These are phyloP conservation scores for Arrhamphus sclerolepis DNA, from an alignment of 2,797 vertebrate species.

Conservation along the genomic window DNA sequence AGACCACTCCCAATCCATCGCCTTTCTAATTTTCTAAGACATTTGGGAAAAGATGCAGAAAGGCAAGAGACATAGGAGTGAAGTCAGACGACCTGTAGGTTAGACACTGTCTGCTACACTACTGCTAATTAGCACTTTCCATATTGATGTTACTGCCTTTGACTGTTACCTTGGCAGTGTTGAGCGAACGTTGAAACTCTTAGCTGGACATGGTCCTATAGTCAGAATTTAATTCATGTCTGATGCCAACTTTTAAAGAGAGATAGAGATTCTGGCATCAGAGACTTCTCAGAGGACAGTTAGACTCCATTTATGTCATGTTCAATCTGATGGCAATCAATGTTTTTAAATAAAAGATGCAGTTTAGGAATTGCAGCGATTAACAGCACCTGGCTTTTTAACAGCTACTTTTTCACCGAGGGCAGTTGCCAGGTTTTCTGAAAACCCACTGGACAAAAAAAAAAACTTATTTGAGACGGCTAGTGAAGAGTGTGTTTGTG, in stretches of 20 bases:
- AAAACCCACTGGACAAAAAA: constrained; percentile 30
- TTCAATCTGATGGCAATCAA: constrained; percentile 36
- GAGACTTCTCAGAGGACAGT: constrained; percentile 27
- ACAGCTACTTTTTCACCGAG: constrained; percentile 35
- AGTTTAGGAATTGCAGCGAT: constrained; percentile 16
- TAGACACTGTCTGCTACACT: constrained; percentile 64
- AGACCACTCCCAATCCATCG: constrained; percentile 31
- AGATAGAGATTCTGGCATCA: constrained; percentile 47
- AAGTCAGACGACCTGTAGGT: constrained; percentile 48
- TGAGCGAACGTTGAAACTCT: constrained; percentile 51
- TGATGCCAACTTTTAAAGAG: constrained; percentile 58
- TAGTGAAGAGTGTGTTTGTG: constrained; percentile 47
- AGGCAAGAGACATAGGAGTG: constrained; percentile 42
- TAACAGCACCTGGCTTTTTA: constrained; percentile 29
- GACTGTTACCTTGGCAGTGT: constrained; percentile 69
- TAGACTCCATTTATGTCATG: constrained; percentile 35
- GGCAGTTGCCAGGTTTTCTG: constrained; percentile 38
- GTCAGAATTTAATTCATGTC: constrained; percentile 46
- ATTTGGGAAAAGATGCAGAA: constrained; percentile 52
- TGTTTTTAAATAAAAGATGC: constrained; percentile 17
- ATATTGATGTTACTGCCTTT: constrained; percentile 62
- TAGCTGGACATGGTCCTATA: constrained; percentile 53
- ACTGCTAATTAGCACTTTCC: constrained; percentile 65
- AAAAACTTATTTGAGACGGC: constrained; percentile 21
- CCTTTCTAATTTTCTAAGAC: constrained; percentile 40